Conservation (phyloP, 23 tunicate species). For the Pegea sp. region DNA sequence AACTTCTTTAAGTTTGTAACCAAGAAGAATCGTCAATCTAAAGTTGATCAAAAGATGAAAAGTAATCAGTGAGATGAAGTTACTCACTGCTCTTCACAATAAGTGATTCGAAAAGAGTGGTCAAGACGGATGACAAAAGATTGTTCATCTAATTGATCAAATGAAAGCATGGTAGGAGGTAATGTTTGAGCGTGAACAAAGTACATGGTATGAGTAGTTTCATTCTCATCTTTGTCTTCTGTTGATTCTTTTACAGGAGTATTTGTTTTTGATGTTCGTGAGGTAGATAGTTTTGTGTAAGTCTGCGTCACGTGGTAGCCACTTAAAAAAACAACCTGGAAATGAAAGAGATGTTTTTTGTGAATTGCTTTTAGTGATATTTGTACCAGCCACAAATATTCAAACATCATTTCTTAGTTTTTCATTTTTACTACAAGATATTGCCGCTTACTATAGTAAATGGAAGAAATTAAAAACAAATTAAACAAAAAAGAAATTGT, state of each 20-base stretch:
- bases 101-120: conserved; percentile 23
- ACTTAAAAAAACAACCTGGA: not conserved
- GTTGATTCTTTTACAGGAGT: too few species aligned
- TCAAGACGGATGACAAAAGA: conserved; percentile 26
- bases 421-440: too few species aligned
- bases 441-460: too few species aligned
- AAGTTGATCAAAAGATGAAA: conserved; percentile 1
- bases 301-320: not conserved
- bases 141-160: conserved; percentile 10
- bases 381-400: too few species aligned
- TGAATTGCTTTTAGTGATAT: too few species aligned
- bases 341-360: too few species aligned
- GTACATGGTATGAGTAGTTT: not conserved
- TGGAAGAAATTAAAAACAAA: too few species aligned
- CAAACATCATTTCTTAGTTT: too few species aligned
- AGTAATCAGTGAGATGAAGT: not conserved
- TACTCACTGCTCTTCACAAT: conserved; percentile 32
- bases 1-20: conserved; percentile 21
- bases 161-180: conserved; percentile 19
- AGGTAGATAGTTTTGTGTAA: not conserved
- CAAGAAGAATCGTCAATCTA: conserved; percentile 16
- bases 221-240: conserved; percentile 7
- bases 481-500: too few species aligned
- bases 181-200: conserved; percentile 14
- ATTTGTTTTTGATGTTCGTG: too few species aligned